Conservation (phyloP, 2,797 vertebrate species). For the Dromococcyx pavoninus region DNA sequence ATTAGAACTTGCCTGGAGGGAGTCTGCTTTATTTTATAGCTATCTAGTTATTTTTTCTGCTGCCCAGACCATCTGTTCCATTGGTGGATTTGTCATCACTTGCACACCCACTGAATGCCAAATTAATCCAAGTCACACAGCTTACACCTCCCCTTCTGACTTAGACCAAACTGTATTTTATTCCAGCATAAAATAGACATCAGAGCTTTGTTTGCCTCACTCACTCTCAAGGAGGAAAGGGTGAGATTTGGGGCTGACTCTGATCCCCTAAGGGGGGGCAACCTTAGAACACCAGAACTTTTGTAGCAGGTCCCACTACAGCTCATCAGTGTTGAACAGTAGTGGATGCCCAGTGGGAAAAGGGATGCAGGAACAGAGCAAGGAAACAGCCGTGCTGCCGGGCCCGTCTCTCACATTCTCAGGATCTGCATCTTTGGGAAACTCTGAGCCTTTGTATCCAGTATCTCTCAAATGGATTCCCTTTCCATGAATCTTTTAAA, state of each 20-base stretch:
- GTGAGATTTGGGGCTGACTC: not conserved
- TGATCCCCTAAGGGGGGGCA: not conserved
- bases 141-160: conserved; percentile 51
- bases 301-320: accelerated
- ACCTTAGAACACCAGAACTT: not conserved
- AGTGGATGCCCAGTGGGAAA: not conserved
- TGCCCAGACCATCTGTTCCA: conserved; percentile 64
- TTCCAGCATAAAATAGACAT: conserved; percentile 24
- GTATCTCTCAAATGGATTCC: not conserved
- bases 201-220: not conserved
- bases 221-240: not conserved
- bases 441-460: not conserved
- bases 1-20: not conserved
- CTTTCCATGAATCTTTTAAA: not conserved
- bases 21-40: conserved; percentile 42
- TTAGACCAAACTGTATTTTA: conserved; percentile 54
- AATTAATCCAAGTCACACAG: conserved; percentile 66
- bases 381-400: not conserved
- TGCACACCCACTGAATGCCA: conserved; percentile 63
- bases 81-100: conserved; percentile 56
- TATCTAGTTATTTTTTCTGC: conserved; percentile 55
- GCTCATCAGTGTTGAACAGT: not conserved
- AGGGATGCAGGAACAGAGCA: not conserved
- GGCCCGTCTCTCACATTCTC: not conserved
- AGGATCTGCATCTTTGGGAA: not conserved